A percentile compares a stretch with the other conserved stretches of the same genome.
phyloP scores from a whole-genome alignment of 2,888 invertebrate genomes.

The Ephialtes manifestator region DNA sequence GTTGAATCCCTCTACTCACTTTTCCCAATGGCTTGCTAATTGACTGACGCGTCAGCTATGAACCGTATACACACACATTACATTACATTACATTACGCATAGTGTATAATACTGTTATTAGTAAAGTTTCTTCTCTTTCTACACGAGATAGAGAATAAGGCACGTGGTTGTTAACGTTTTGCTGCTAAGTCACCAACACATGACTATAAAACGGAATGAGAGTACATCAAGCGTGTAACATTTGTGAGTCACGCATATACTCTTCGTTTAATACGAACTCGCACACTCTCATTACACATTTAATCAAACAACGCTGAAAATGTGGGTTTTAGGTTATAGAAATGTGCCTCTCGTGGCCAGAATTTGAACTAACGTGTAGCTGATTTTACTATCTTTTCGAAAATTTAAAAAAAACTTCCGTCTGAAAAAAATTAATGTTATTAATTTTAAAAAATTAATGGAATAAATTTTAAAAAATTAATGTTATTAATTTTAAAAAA shows the following conservation, averaged over 20 bases:
- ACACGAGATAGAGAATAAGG: slow-evolving; percentile 19
- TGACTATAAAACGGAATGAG: neutral
- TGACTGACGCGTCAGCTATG: slow-evolving; percentile 15
- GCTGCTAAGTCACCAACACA: slow-evolving; percentile 31
- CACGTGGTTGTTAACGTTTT: slow-evolving; percentile 25
- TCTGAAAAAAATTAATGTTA: no score
- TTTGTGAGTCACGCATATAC: slow-evolving; percentile 28
- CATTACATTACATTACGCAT: neutral
- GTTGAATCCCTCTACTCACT: slow-evolving; percentile 3
- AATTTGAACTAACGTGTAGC: neutral
- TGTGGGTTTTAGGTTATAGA: neutral
- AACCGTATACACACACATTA: neutral
- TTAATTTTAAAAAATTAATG: no score
- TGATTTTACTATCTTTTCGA: no score
- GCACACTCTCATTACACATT: slow-evolving; percentile 11
- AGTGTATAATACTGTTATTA: slow-evolving; percentile 1
- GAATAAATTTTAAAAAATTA: no score
- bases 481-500: no score
- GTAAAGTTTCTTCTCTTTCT: neutral
- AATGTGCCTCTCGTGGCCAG: neutral
- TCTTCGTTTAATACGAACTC: neutral
- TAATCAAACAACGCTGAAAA: neutral
- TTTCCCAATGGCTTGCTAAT: slow-evolving; percentile 16
- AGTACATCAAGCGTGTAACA: neutral
- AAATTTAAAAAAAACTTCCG: no score